Percentiles rank a stretch among this genome's conserved stretches.
These are phyloP conservation scores for Cactoblastis cactorum DNA, from an alignment of 2,888 invertebrate species.

Conservation along the genomic window DNA sequence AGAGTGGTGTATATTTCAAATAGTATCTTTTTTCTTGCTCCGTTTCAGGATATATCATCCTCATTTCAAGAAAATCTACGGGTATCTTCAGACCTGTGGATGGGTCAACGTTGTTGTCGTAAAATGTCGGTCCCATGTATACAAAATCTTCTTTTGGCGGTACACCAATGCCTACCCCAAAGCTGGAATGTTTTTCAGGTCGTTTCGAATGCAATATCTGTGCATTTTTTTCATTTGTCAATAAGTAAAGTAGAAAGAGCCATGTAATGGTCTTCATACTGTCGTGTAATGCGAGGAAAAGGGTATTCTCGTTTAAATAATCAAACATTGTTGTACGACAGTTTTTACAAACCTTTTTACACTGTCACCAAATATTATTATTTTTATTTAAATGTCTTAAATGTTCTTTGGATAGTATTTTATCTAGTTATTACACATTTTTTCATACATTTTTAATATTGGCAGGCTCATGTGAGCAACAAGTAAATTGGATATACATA, in stretches of 20 bases:
- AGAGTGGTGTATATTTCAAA: background rate
- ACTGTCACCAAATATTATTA: background rate
- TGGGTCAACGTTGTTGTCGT: conserved; percentile 22
- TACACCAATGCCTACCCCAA: background rate
- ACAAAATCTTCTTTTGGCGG: background rate
- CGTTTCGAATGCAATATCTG: background rate
- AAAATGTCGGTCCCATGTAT: background rate
- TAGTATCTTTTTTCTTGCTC: background rate
- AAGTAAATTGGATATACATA: too few relatives aligned
- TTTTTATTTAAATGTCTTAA: too few relatives aligned
- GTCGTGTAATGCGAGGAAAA: background rate
- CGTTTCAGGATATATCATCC: conserved; percentile 13
- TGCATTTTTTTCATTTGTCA: background rate
- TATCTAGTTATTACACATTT: too few relatives aligned
- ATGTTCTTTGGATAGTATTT: too few relatives aligned
- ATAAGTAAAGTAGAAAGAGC: background rate
- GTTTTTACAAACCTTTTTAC: background rate
- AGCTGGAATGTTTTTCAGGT: background rate
- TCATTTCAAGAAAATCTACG: conserved; percentile 31
- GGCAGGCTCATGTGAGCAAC: too few relatives aligned
- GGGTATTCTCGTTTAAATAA: background rate
- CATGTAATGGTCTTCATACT: background rate
- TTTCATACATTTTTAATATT: too few relatives aligned
- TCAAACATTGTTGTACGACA: background rate
- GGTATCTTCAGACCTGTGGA: conserved; percentile 27